These are phyloP conservation scores for Cephus rjabovi DNA, from an alignment of 2,888 invertebrate species.

Conservation along the genomic window DNA sequence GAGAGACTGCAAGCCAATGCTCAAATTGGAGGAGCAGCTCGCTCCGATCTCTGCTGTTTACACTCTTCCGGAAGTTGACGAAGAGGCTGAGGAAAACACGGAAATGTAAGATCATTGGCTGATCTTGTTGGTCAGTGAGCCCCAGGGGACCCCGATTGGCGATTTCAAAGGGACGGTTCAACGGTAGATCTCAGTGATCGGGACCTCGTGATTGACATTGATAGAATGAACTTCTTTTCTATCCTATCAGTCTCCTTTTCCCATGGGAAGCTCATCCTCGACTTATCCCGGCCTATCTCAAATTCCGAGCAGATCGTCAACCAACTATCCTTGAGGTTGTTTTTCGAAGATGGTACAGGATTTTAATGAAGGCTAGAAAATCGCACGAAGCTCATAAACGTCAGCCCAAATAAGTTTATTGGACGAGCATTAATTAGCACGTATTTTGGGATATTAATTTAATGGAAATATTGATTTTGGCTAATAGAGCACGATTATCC, in stretches of 20 bases:
- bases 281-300: not conserved
- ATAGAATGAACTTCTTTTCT: not conserved
- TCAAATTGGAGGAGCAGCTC: constrained; percentile 61
- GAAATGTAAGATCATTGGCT: constrained; percentile 52
- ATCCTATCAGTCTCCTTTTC: not conserved
- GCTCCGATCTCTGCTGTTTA: constrained; percentile 57
- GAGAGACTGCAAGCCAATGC: constrained; percentile 62
- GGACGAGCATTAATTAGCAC: not conserved
- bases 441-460: not conserved
- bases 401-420: not conserved
- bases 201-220: constrained; percentile 1
- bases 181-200: not conserved
- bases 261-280: not conserved
- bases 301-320: not conserved
- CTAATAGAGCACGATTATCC: not conserved
- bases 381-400: not conserved
- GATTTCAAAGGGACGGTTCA: not conserved
- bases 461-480: not conserved
- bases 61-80: constrained; percentile 62
- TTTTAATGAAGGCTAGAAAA: not conserved
- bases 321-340: not conserved
- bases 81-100: constrained; percentile 62
- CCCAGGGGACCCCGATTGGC: not conserved
- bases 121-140: not conserved
- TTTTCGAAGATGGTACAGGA: not conserved